Conservation (phyloP, 2,113 vertebrate species). For the Jacana jacana region DNA sequence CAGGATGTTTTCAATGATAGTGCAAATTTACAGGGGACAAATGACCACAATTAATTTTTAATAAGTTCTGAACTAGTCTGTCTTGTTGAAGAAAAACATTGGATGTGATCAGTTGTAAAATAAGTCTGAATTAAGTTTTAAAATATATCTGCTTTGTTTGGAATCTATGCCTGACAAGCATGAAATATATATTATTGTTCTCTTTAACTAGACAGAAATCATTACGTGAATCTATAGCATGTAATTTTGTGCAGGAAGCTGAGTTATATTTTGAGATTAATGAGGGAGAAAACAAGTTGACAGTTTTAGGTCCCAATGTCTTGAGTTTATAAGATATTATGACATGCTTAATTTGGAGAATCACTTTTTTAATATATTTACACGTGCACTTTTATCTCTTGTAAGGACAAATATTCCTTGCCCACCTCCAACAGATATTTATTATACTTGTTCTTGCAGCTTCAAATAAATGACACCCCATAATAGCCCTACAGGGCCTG, state of each 20-base stretch:
- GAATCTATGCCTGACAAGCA: neutral
- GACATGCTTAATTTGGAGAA: constrained; percentile 26
- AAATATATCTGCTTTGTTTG: neutral
- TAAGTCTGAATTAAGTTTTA: neutral
- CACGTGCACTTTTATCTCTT: neutral
- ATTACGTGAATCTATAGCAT: constrained; percentile 35
- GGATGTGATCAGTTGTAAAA: neutral
- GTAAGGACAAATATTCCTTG: neutral
- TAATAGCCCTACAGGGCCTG: neutral
- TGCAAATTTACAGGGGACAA: neutral
- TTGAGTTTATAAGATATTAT: constrained; percentile 23
- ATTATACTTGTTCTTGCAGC: neutral
- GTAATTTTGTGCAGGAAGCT: constrained; percentile 12
- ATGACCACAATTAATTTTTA: neutral
- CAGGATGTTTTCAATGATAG: neutral
- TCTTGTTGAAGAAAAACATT: neutral
- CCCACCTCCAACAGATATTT: neutral
- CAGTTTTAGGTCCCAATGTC: constrained; percentile 35
- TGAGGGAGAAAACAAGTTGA: constrained; percentile 15
- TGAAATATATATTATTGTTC: constrained; percentile 26
- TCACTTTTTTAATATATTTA: neutral
- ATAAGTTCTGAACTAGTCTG: neutral
- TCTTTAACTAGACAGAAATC: constrained; percentile 43
- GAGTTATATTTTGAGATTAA: constrained; percentile 45
- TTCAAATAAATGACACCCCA: neutral